phyloP scores from a whole-genome alignment of 2,113 vertebrate species.

The Crotalus horridus region DNA sequence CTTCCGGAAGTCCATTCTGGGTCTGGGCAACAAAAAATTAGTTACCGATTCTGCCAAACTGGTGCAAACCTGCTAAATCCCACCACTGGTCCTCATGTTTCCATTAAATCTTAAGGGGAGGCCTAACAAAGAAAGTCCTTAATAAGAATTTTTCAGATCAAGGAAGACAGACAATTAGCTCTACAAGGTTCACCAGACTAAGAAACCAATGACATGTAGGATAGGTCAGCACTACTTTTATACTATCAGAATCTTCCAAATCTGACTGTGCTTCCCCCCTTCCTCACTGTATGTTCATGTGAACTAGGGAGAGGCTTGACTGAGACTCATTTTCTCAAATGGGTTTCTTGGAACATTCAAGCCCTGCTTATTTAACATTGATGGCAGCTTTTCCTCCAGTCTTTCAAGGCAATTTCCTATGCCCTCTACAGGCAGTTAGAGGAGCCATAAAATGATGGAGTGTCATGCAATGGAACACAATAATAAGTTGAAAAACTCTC shows the following conservation, averaged over 20 bases:
- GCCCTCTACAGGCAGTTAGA: neutral
- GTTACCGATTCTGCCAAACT: no score
- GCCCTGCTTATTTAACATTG: neutral
- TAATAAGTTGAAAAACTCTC: neutral
- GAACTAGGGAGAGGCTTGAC: neutral
- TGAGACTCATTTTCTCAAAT: neutral
- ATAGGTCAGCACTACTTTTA: neutral
- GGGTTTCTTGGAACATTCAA: neutral
- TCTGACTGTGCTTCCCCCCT: neutral
- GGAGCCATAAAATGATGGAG: neutral
- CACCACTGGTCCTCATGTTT: neutral
- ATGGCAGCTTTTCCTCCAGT: neutral
- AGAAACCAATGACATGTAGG: neutral
- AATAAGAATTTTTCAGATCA: neutral
- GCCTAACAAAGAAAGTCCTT: neutral
- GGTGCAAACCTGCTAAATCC: no score
- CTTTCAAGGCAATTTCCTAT: neutral
- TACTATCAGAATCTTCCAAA: neutral
- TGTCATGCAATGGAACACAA: neutral
- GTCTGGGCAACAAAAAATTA: no score
- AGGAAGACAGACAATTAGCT: neutral
- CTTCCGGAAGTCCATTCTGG: no score
- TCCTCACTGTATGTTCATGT: neutral
- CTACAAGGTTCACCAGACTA: neutral
- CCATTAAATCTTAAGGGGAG: neutral